Evolutionary conservation across 92 coral and sea anemone genomes (phyloP), one percentile per base, ranked within the genome.

Genomic region (Nematostella vectensis): DNA sequence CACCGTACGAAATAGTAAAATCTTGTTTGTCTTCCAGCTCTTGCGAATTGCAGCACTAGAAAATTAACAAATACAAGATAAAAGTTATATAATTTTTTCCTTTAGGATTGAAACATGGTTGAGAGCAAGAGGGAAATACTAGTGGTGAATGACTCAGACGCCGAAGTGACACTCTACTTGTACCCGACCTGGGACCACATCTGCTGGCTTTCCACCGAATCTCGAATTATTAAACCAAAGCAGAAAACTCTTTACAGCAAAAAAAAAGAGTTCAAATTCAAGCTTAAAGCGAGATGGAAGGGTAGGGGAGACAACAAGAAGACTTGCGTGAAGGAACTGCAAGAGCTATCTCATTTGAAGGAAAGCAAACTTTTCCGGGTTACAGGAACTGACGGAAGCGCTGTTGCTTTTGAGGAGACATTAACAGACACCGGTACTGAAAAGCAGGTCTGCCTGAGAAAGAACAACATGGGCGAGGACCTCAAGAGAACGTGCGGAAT

Each of bases 391-490:
- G 15, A 33, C 15, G 40, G 40, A 6, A 6, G 8, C 6, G 40
- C 15, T 33, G 40, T 6, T 6, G 6, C 8, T 15, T 6, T 6
- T 15, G 40, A 33, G 15, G 40, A 33, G 8, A 15, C 6, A 6
- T 15, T 33, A 6, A 15, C 40, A 6, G 15, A 33, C 40, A 6
- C 6, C 40, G 8, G 8, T 6, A 33, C 15, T 6, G 40, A 33
- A 33, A 33, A 33, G 15, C 40, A 33, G 15, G 15, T 33, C 6
- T 33, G 40, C 43, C 48, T 59, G 47, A 62, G 63, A 20, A 58
- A 23, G 25, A 54, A 40, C 0, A 20, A 76, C 72, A 54, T 45
- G 36, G 67, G 58, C 16, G 44, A 54, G 17, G 76, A 75, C 24
- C 59, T 60, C 12, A 36, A 17, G 0, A 12, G 0, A 0, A 36